Conservation (phyloP, 2,888 invertebrate species). For the Unio pictorum region DNA sequence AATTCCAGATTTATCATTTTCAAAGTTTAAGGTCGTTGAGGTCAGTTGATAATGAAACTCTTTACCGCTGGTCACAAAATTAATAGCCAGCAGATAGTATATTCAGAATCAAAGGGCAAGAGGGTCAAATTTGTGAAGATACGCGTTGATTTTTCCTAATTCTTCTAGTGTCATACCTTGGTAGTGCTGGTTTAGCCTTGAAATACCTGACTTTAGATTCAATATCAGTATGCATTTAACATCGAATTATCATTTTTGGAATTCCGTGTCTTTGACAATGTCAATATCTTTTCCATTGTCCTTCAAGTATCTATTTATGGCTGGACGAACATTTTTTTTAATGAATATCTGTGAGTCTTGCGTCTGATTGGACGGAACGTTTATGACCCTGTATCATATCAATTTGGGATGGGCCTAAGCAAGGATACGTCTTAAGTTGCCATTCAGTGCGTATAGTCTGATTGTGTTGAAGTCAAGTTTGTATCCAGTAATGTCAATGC, state of each 20-base stretch:
- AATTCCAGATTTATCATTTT: no score
- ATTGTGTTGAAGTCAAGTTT: no score
- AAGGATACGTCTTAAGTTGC: no score
- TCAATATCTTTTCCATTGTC: not conserved
- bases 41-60: slow-evolving; percentile 1
- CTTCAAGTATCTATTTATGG: slow-evolving; percentile 7
- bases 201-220: not conserved
- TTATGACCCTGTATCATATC: no score
- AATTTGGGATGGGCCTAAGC: no score
- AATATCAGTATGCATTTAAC: slow-evolving; percentile 5
- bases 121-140: not conserved
- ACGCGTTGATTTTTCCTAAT: not conserved
- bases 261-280: slow-evolving; percentile 1
- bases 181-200: slow-evolving; percentile 3
- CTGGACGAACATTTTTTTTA: slow-evolving; percentile 1
- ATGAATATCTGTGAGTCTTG: not conserved
- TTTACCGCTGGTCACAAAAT: slow-evolving; percentile 6
- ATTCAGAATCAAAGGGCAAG: not conserved
- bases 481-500: no score
- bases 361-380: not conserved
- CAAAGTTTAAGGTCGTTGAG: no score
- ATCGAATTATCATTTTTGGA: slow-evolving; percentile 5
- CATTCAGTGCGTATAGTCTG: no score
- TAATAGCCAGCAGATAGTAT: slow-evolving; percentile 2
- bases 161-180: not conserved